A percentile compares a stretch with the other conserved stretches of the same genome.
phyloP scores from a whole-genome alignment of 2,113 vertebrate genomes.

The Hassar affinis region DNA sequence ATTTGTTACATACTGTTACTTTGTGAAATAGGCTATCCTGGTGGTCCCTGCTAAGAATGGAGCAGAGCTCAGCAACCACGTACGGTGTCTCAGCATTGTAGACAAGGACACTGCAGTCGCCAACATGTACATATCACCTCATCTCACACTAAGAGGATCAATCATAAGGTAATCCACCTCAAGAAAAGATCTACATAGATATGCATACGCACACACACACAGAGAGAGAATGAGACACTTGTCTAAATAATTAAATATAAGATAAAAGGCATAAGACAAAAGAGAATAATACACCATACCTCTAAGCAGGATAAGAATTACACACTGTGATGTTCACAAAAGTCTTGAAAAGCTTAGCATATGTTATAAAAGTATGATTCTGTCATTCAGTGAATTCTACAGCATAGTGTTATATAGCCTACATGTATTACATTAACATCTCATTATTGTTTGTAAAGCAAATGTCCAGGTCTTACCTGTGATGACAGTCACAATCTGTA shows the following conservation, averaged over 20 bases:
- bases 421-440: background rate
- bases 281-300: background rate
- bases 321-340: background rate
- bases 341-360: background rate
- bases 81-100: background rate
- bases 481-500: background rate
- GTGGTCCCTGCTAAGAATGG: background rate
- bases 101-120: conserved; percentile 1
- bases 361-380: background rate
- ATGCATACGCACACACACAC: no score
- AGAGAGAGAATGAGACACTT: background rate
- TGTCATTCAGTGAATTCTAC: background rate
- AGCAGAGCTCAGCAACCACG: background rate
- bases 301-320: background rate
- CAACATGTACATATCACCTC: conserved; percentile 52
- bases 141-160: conserved; percentile 68
- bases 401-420: background rate
- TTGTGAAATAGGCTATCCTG: background rate
- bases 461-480: conserved; percentile 15
- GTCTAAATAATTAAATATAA: background rate
- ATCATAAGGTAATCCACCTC: conserved; percentile 61
- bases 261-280: background rate
- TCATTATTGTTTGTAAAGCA: background rate
- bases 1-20: background rate
- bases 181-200: conserved; percentile 38